Evolutionary conservation across 2,888 invertebrate species (phyloP).

Genomic region (Theretra japonica): DNA sequence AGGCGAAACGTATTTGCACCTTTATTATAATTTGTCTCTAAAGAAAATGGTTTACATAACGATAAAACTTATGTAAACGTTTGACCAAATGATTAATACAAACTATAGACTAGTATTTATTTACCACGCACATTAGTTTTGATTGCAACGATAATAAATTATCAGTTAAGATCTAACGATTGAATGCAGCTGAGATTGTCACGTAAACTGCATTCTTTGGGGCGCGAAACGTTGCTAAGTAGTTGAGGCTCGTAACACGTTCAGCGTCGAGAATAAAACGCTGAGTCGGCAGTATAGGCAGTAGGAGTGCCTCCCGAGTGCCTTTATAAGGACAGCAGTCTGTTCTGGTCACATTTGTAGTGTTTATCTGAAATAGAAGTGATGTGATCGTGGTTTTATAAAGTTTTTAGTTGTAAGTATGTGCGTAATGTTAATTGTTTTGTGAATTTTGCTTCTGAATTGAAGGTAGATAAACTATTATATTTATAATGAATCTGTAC

Average conservation of each 20-base stretch:
- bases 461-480: too few species aligned
- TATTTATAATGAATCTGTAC: too few species aligned
- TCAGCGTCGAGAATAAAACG: conserved; percentile 34
- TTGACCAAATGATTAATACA: too few species aligned
- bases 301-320: conserved; percentile 19
- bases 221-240: conserved; percentile 23
- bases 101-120: background rate
- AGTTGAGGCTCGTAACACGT: conserved; percentile 47
- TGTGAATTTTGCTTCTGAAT: background rate
- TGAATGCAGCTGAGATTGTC: conserved; percentile 34
- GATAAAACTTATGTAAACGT: too few species aligned
- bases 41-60: too few species aligned
- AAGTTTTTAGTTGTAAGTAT: background rate
- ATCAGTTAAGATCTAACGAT: conserved; percentile 11
- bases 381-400: conserved; percentile 17
- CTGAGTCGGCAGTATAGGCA: conserved; percentile 41
- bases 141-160: conserved; percentile 7
- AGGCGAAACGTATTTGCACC: too few species aligned
- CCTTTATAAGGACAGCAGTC: conserved; percentile 41
- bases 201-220: conserved; percentile 42
- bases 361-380: conserved; percentile 21
- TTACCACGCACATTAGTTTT: background rate
- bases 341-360: conserved; percentile 28
- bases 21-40: too few species aligned
- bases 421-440: background rate